phyloP scores from a whole-genome alignment of 1,140 invertebrate species.

The Sminthurides bifidus region DNA sequence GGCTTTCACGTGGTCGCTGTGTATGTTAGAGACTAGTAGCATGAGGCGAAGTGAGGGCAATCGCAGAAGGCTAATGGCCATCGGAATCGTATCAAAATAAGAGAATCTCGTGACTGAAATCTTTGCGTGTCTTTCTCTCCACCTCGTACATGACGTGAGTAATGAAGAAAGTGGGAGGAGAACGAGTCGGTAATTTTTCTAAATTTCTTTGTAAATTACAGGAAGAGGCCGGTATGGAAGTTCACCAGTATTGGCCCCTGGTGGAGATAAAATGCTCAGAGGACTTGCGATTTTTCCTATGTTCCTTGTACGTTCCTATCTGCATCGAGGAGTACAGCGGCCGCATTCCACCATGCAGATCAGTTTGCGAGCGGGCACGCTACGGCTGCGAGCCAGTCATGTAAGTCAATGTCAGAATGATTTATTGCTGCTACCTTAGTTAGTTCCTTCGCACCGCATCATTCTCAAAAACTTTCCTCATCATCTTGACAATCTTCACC shows the following conservation, averaged over 20 bases:
- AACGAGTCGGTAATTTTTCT: background rate
- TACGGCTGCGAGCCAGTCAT: conserved; percentile 82
- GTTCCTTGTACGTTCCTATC: conserved; percentile 88
- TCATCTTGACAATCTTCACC: no score
- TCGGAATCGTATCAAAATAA: background rate
- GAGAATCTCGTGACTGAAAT: no score
- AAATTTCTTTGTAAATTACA: conserved; percentile 42
- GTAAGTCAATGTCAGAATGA: conserved; percentile 39
- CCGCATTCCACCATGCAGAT: conserved; percentile 82
- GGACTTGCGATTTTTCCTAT: conserved; percentile 89
- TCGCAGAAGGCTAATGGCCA: background rate
- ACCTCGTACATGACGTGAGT: no score
- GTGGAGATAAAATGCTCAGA: conserved; percentile 91
- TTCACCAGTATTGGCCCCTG: conserved; percentile 88
- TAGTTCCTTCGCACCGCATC: no score
- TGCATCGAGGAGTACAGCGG: conserved; percentile 48
- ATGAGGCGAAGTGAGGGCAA: no score
- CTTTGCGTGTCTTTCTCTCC: no score
- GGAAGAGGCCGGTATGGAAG: conserved; percentile 84
- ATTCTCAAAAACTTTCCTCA: background rate
- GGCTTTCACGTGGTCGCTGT: no score
- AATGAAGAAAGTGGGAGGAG: no score
- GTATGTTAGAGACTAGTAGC: no score
- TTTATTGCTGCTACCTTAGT: no score
- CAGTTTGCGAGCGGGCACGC: conserved; percentile 75